These are phyloP conservation scores for Aromia moschata DNA, from an alignment of 2,888 invertebrate genomes.

Conservation along the genomic window DNA sequence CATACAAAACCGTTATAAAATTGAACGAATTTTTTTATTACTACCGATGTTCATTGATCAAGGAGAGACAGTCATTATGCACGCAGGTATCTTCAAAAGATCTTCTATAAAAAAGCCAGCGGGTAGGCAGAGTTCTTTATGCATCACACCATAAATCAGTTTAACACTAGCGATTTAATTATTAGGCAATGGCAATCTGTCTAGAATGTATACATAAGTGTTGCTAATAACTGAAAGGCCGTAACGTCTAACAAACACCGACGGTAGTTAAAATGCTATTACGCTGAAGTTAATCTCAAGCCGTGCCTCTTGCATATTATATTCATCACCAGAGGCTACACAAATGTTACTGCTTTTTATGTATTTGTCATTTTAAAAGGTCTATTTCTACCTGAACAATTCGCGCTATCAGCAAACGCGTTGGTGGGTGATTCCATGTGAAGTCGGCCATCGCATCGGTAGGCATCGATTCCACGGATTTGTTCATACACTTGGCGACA, in stretches of 20 bases:
- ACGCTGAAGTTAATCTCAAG: neutral
- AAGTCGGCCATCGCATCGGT: no score
- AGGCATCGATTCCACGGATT: no score
- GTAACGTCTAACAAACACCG: slow-evolving; percentile 16
- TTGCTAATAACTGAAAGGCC: slow-evolving; percentile 14
- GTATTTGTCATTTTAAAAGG: slow-evolving; percentile 2
- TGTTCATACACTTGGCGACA: no score
- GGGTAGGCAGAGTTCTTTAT: slow-evolving; percentile 24
- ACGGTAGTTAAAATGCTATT: slow-evolving; percentile 15
- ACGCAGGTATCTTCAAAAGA: slow-evolving; percentile 12
- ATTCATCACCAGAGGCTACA: slow-evolving; percentile 8
- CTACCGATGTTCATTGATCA: no score
- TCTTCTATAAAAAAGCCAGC: slow-evolving; percentile 12
- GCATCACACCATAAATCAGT: slow-evolving; percentile 22
- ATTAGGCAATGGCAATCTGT: slow-evolving; percentile 18
- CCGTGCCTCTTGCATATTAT: neutral
- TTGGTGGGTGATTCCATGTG: no score
- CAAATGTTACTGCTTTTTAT: no score
- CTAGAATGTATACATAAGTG: slow-evolving; percentile 19
- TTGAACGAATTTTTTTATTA: no score
- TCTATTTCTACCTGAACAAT: no score
- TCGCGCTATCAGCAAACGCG: no score
- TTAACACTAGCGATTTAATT: slow-evolving; percentile 22
- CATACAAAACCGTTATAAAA: no score
- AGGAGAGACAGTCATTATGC: no score